A percentile compares a stretch with the other conserved stretches of the same genome.
phyloP scores from a whole-genome alignment of 2,888 invertebrate species.

The Trilocha varians region DNA sequence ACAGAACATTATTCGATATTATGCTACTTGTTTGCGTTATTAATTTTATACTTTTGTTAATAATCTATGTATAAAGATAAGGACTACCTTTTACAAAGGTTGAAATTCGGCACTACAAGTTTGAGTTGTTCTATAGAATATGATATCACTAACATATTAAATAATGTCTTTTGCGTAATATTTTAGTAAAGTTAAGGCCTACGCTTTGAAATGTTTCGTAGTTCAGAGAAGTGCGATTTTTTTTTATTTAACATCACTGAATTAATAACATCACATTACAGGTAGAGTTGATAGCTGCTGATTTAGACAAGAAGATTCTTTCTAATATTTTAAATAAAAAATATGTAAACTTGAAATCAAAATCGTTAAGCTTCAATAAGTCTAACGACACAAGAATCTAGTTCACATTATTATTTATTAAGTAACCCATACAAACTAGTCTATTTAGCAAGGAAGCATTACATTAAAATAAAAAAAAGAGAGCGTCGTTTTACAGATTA shows the following conservation, averaged over 20 bases:
- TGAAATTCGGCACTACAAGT: conserved; percentile 11
- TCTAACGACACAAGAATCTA: too few species aligned
- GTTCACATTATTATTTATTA: too few species aligned
- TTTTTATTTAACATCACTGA: conserved; percentile 25
- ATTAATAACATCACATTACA: conserved; percentile 29
- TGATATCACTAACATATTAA: not conserved
- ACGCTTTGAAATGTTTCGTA: conserved; percentile 1
- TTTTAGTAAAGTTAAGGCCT: not conserved
- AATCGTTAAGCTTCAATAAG: too few species aligned
- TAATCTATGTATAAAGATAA: conserved; percentile 31
- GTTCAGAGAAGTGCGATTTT: conserved; percentile 7
- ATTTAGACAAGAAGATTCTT: too few species aligned
- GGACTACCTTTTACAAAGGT: conserved; percentile 20
- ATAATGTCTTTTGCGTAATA: not conserved
- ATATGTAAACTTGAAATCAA: too few species aligned
- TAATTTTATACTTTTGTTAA: conserved; percentile 48
- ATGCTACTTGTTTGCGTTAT: conserved; percentile 44
- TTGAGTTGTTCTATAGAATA: not conserved
- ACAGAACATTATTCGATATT: conserved; percentile 41
- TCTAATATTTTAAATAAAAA: too few species aligned
- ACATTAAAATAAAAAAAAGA: too few species aligned
- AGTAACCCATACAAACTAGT: too few species aligned
- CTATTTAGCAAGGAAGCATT: too few species aligned
- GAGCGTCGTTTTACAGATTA: conserved; percentile 25
- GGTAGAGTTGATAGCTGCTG: conserved; percentile 30